phyloP scores from a whole-genome alignment of 2,888 invertebrate species.

The Aphrophora alni region DNA sequence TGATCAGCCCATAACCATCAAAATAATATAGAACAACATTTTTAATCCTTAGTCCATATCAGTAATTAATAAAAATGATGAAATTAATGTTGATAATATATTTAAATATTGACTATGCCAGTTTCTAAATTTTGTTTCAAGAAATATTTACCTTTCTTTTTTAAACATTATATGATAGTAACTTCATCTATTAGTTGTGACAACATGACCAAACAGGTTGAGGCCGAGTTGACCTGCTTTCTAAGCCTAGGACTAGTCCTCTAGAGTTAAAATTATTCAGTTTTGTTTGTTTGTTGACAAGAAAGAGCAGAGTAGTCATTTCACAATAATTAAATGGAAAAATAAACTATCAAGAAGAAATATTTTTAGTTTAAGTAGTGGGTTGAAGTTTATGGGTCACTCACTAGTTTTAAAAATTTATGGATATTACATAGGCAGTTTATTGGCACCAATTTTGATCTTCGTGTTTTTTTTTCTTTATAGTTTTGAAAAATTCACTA shows the following conservation, averaged over 20 bases:
- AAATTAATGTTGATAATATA: too few species aligned
- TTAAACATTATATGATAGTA: too few species aligned
- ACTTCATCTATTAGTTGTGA: not conserved
- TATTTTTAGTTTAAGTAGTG: not conserved
- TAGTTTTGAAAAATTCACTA: too few species aligned
- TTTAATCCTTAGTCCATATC: too few species aligned
- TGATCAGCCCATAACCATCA: too few species aligned
- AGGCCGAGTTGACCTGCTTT: not conserved
- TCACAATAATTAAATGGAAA: not conserved
- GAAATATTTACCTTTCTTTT: too few species aligned
- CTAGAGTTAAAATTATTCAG: not conserved
- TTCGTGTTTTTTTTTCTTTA: too few species aligned
- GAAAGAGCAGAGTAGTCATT: not conserved
- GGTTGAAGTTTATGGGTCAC: not conserved
- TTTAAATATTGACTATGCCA: too few species aligned
- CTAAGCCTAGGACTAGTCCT: not conserved
- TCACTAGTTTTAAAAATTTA: not conserved
- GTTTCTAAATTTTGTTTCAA: too few species aligned
- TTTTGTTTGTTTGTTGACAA: not conserved
- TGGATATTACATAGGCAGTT: not conserved
- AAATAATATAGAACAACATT: too few species aligned
- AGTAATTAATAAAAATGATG: too few species aligned
- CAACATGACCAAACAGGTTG: not conserved
- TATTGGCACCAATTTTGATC: not conserved
- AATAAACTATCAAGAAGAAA: not conserved